Percentiles rank a stretch among this genome's conserved stretches.
These are phyloP conservation scores for Platerodrilus igneus DNA, from an alignment of 2,888 invertebrate species.

Conservation along the genomic window DNA sequence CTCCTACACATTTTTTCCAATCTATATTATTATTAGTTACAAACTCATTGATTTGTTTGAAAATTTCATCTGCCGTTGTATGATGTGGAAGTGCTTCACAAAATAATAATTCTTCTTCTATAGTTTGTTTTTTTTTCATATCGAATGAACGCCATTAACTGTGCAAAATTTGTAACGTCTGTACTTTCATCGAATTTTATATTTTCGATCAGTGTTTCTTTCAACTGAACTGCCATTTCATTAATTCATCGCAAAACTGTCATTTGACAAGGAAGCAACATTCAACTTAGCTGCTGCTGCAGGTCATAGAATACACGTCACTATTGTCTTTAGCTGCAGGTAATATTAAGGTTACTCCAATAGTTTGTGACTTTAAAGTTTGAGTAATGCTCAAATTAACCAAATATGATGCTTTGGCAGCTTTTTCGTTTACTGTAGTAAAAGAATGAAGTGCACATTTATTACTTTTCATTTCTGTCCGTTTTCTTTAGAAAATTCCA, in stretches of 20 bases:
- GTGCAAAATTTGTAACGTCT: constrained; percentile 15
- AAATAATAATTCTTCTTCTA: constrained; percentile 22
- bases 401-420: constrained; percentile 23
- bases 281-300: constrained; percentile 21
- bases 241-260: constrained; percentile 23
- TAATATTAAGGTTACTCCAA: constrained; percentile 26
- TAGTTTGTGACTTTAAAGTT: constrained; percentile 19
- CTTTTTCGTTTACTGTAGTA: too few relatives aligned
- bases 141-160: constrained; percentile 16
- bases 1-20: constrained; percentile 20
- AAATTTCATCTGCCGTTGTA: constrained; percentile 22
- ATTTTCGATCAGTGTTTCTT: constrained; percentile 12
- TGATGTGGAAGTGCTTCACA: constrained; percentile 18
- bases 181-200: constrained; percentile 25
- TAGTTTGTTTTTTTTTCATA: constrained; percentile 13
- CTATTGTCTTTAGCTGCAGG: constrained; percentile 25
- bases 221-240: constrained; percentile 13
- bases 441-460: too few relatives aligned
- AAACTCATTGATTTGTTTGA: constrained; percentile 20
- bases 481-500: too few relatives aligned
- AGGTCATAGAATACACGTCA: constrained; percentile 23
- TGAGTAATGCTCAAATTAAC: constrained; percentile 21
- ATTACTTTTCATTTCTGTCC: too few relatives aligned
- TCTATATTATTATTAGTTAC: constrained; percentile 17
- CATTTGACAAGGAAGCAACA: constrained; percentile 23